phyloP scores from a whole-genome alignment of 2,113 vertebrate genomes.

The Channa argus region DNA sequence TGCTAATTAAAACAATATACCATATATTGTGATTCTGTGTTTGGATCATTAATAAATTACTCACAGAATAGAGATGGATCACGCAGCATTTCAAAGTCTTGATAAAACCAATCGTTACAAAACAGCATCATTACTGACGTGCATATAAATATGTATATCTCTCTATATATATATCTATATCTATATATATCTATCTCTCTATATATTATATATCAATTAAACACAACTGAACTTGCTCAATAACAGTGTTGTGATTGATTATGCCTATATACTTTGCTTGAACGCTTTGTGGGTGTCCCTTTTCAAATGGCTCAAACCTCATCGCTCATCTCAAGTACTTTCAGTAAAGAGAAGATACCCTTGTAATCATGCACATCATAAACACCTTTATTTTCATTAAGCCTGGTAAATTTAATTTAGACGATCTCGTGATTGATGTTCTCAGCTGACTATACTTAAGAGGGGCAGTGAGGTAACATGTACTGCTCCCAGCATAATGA shows the following conservation, averaged over 20 bases:
- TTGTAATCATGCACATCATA: conserved; percentile 74
- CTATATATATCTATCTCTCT: no score
- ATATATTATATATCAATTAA: background rate
- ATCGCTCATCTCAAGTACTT: conserved; percentile 46
- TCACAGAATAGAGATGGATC: no score
- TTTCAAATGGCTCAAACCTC: conserved; percentile 29
- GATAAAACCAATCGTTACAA: background rate
- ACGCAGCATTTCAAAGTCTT: background rate
- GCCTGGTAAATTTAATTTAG: conserved; percentile 66
- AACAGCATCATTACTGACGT: no score
- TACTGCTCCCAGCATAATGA: conserved; percentile 4
- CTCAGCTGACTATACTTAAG: conserved; percentile 47
- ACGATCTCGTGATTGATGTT: conserved; percentile 67
- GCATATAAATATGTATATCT: no score
- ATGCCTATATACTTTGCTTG: conserved; percentile 3
- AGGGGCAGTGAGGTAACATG: conserved; percentile 28
- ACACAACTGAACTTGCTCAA: background rate
- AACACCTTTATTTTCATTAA: conserved; percentile 81
- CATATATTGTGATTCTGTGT: background rate
- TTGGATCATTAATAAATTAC: no score
- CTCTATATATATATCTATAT: background rate
- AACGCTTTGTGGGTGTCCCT: conserved; percentile 29
- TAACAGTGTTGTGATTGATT: conserved; percentile 38
- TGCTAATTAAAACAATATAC: background rate
- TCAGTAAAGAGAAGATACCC: conserved; percentile 49